Evolutionary conservation across 92 coral and sea anemone genomes (phyloP), one percentile per base, ranked within the genome.

Genomic region (Paramuricea clavata): DNA sequence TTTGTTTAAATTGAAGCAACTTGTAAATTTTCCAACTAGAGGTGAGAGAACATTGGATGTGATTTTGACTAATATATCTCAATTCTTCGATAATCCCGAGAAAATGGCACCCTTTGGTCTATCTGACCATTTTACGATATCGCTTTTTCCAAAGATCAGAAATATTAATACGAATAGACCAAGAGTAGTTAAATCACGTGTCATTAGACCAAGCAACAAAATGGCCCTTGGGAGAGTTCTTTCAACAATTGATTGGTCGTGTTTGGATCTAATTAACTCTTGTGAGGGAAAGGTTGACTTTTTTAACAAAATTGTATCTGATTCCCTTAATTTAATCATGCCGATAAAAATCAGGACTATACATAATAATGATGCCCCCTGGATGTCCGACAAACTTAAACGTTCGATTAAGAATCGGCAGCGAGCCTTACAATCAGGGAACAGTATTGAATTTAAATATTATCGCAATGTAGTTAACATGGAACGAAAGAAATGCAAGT

Each of bases 11-110:
- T n/a, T n/a, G n/a, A n/a, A n/a, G n/a, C n/a, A n/a, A 62, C 75
- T 23, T 23, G 79, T 78, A 75, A 78, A 79, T n/a, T 86, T 86
- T 67, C 47, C 77, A 9, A 68, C 86, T n/a, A 86, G 69, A 65
- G 81, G 90, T 62, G 71, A 68, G 11, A 12, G 90, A 15, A 68
- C 90, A 0, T 35, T 86, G 16, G 90, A 86, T 21, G 59, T 86
- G 22, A 86, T 86, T 10, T 36, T 77, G 74, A 76, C 85, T 10
- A 86, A 86, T 61, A 13, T 85, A 12, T 22, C 12, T 74, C 44
- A 85, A 25, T 74, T 35, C 70, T 59, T 57, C 64, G 69, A 57
- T 67, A 33, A 61, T 12, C 75, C 76, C 12, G 50, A 85, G 42
- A 85, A 57, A 74, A n/a, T 13, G 32, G 31, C 83, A 28, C 89